Percentiles rank a stretch among this genome's conserved stretches.
Conservation (phyloP, 2,797 vertebrate genomes). For the Heteromormyrus szaboi region DNA sequence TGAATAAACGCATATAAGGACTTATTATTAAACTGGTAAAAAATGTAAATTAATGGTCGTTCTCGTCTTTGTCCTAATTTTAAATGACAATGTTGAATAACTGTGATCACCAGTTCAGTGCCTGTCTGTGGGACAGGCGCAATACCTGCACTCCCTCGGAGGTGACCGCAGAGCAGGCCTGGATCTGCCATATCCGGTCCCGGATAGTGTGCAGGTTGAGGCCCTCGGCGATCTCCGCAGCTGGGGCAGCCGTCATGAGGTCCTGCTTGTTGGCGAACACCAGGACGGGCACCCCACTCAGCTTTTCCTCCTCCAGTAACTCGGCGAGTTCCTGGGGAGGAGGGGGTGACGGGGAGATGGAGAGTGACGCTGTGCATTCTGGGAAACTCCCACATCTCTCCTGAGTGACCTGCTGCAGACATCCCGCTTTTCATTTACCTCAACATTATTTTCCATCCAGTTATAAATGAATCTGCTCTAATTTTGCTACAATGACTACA, state of each 20-base stretch:
- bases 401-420: neutral
- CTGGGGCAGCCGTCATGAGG: constrained; percentile 56
- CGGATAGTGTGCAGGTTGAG: constrained; percentile 59
- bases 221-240: constrained; percentile 58
- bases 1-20: neutral
- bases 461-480: neutral
- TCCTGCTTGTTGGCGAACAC: constrained; percentile 70
- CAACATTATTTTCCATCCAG: neutral
- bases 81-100: neutral
- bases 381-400: neutral
- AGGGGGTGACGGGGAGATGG: neutral
- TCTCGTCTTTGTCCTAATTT: neutral
- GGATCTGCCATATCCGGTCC: constrained; percentile 66
- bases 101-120: neutral
- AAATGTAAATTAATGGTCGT: neutral
- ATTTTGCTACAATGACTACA: neutral
- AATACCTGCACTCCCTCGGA: constrained; percentile 62
- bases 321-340: constrained; percentile 55
- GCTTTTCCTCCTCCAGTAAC: constrained; percentile 59
- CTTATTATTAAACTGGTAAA: neutral
- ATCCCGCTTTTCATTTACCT: neutral
- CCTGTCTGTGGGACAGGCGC: neutral
- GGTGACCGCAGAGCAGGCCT: constrained; percentile 61
- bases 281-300: constrained; percentile 58
- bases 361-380: neutral